Conservation (phyloP, 35 echinoderm and acorn worm genomes). For the Lytechinus variegatus region DNA sequence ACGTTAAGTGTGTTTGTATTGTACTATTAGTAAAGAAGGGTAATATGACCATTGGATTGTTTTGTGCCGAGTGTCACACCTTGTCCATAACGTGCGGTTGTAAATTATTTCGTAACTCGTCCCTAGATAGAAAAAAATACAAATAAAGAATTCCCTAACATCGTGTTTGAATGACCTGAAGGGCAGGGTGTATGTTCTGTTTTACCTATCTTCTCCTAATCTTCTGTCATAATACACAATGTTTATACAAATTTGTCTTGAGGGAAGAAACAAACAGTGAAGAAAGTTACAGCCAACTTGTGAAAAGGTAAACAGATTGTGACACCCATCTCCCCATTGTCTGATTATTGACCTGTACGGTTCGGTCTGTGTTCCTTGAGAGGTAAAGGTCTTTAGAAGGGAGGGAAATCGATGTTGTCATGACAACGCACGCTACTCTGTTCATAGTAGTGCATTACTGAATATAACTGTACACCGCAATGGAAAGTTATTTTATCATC, state of each 20-base stretch:
- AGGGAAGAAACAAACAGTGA: background rate
- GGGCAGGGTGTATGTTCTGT: too few relatives aligned
- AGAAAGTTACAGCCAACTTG: background rate
- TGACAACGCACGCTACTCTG: background rate
- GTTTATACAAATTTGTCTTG: background rate
- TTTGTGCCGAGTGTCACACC: too few relatives aligned
- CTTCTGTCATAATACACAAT: background rate
- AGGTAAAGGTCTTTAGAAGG: background rate
- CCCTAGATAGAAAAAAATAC: too few relatives aligned
- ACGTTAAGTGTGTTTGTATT: too few relatives aligned
- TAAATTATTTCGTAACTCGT: too few relatives aligned
- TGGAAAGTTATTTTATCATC: background rate
- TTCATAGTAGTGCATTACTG: background rate
- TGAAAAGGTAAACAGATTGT: background rate
- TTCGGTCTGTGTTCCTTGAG: background rate
- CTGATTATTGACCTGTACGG: background rate
- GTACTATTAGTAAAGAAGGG: too few relatives aligned
- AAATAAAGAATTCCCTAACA: too few relatives aligned
- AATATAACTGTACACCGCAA: background rate
- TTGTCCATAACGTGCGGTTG: too few relatives aligned
- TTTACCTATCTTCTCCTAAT: background rate
- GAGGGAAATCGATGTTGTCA: background rate
- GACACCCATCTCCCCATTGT: background rate
- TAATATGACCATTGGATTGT: too few relatives aligned
- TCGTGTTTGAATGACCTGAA: too few relatives aligned